A percentile compares a stretch with the other conserved stretches of the same genome.
Evolutionary conservation across 92 coral and sea anemone genomes (phyloP).

Genomic region (Pocillopora meandrina): DNA sequence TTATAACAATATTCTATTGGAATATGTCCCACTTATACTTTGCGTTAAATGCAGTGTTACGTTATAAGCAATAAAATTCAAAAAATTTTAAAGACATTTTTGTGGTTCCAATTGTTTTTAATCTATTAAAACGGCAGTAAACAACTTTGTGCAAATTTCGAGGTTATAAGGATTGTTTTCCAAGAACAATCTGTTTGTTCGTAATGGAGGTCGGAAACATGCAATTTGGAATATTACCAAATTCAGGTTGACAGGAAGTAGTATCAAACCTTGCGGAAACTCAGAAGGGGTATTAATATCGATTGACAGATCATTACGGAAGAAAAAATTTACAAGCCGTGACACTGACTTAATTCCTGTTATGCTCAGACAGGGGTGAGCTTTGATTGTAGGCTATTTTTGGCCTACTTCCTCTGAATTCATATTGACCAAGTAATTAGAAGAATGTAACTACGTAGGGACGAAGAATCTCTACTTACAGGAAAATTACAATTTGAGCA

Average conservation of each 20-base stretch:
- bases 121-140: neutral
- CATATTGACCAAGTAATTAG: neutral
- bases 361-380: neutral
- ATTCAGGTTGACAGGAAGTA: neutral
- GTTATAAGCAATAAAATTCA: conserved; percentile 5
- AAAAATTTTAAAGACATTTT: neutral
- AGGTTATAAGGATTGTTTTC: neutral
- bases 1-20: conserved; percentile 27
- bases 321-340: neutral
- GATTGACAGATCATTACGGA: neutral
- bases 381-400: neutral
- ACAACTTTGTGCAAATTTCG: neutral
- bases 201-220: neutral
- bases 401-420: neutral
- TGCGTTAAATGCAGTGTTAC: neutral
- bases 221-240: neutral
- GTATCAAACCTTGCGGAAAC: neutral
- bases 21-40: conserved; percentile 22
- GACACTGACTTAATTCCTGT: neutral
- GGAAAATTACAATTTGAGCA: too few relatives aligned
- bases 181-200: neutral
- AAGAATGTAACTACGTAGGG: too few relatives aligned
- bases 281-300: neutral
- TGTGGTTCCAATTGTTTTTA: too few relatives aligned
- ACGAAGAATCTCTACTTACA: too few relatives aligned